A percentile compares a stretch with the other conserved stretches of the same genome.
These are phyloP conservation scores for Harmothoe impar DNA, from an alignment of 2,888 invertebrate species.

Conservation along the genomic window DNA sequence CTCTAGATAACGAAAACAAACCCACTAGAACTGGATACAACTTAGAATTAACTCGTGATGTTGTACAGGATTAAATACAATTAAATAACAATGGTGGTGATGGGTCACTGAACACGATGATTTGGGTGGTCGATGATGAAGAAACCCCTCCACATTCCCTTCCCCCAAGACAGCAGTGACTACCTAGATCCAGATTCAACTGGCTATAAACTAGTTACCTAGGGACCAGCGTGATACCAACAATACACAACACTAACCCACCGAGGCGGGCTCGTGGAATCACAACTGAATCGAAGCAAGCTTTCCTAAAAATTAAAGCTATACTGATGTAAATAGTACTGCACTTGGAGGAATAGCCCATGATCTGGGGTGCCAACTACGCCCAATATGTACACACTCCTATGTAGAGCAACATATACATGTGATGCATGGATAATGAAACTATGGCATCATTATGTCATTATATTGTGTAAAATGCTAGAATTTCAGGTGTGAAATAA, in stretches of 20 bases:
- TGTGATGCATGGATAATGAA: background rate
- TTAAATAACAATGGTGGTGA: background rate
- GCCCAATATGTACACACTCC: background rate
- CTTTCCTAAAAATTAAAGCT: slow-evolving; percentile 39
- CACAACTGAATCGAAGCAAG: background rate
- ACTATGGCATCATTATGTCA: background rate
- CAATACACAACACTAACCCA: background rate
- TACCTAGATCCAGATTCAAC: slow-evolving; percentile 12
- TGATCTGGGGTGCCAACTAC: background rate
- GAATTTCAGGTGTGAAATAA: background rate
- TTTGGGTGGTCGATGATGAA: background rate
- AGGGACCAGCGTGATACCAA: background rate
- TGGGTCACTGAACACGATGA: background rate
- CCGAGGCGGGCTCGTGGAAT: background rate
- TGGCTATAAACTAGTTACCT: slow-evolving; percentile 42
- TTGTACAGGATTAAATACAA: background rate
- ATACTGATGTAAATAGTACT: slow-evolving; percentile 14
- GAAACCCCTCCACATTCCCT: too few species aligned
- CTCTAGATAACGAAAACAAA: slow-evolving; percentile 19
- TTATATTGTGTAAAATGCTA: slow-evolving; percentile 30
- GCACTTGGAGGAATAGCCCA: slow-evolving; percentile 14
- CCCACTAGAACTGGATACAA: background rate
- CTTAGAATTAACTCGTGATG: background rate
- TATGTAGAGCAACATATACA: background rate
- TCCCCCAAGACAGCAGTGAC: slow-evolving; percentile 38